Conservation (phyloP, 2,888 invertebrate species). For the Xanthia togata region DNA sequence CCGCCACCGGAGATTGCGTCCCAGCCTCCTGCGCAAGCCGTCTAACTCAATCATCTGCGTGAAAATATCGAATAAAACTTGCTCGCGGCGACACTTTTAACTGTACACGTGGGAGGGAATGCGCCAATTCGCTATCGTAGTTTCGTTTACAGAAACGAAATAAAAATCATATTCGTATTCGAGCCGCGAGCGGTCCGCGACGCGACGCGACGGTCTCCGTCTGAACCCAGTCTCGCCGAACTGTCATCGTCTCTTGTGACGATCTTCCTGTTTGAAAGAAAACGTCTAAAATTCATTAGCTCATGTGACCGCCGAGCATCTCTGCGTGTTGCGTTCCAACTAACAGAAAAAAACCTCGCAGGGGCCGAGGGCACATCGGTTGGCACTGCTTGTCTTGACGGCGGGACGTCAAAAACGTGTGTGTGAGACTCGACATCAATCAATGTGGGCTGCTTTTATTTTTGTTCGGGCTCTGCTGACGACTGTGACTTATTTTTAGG, state of each 20-base stretch:
- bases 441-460: conserved; percentile 85
- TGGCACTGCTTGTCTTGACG: conserved; percentile 85
- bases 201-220: conserved; percentile 48
- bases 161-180: conserved; percentile 74
- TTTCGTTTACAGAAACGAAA: conserved; percentile 72
- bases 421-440: conserved; percentile 86
- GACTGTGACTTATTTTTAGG: conserved; percentile 73
- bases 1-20: conserved; percentile 87
- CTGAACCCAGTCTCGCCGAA: conserved; percentile 67
- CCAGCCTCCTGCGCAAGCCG: conserved; percentile 86
- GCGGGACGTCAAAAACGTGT: conserved; percentile 85
- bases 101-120: conserved; percentile 75
- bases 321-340: conserved; percentile 77
- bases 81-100: conserved; percentile 81
- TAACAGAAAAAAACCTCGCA: conserved; percentile 76
- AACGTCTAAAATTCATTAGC: conserved; percentile 78
- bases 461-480: conserved; percentile 77
- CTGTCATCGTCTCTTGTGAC: conserved; percentile 72
- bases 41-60: conserved; percentile 88
- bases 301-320: conserved; percentile 74
- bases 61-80: conserved; percentile 87
- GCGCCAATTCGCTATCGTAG: conserved; percentile 72
- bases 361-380: conserved; percentile 75
- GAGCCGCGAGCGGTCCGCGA: conserved; percentile 62
- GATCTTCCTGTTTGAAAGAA: conserved; percentile 79